These are phyloP conservation scores for Campylomormyrus numenius DNA, from an alignment of 2,113 vertebrate species.

Conservation along the genomic window DNA sequence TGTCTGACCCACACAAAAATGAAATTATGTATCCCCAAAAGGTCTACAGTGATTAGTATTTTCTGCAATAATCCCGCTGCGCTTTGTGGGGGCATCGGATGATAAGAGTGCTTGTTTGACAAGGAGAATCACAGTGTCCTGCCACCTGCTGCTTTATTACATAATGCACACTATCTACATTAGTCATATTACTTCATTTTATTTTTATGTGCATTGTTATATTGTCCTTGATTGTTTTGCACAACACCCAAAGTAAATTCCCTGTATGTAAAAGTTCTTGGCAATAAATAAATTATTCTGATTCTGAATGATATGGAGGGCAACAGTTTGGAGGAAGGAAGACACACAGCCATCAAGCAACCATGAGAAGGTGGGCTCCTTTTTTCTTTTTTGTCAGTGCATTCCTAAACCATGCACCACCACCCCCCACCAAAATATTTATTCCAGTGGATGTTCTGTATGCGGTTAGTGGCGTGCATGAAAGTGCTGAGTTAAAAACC, in stretches of 20 bases:
- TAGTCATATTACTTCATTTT: background rate
- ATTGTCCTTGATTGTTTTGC: background rate
- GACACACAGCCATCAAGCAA: background rate
- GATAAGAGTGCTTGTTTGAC: background rate
- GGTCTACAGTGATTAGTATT: background rate
- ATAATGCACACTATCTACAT: background rate
- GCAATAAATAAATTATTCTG: background rate
- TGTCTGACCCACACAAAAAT: background rate
- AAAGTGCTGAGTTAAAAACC: background rate
- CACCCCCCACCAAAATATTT: background rate
- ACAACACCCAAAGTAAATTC: background rate
- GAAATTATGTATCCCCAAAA: background rate
- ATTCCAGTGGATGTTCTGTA: background rate
- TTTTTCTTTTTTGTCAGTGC: background rate
- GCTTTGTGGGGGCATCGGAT: background rate
- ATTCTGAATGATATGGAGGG: background rate
- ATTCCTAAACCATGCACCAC: background rate
- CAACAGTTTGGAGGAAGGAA: background rate
- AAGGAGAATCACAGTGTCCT: background rate
- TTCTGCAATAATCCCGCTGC: background rate
- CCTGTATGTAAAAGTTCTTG: background rate
- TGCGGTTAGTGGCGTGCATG: background rate
- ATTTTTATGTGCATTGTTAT: background rate
- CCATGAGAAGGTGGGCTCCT: background rate
- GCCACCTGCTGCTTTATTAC: background rate